A percentile compares a stretch with the other conserved stretches of the same genome.
Conservation (phyloP, 2,113 vertebrate species). For the Scatophagus argus region DNA sequence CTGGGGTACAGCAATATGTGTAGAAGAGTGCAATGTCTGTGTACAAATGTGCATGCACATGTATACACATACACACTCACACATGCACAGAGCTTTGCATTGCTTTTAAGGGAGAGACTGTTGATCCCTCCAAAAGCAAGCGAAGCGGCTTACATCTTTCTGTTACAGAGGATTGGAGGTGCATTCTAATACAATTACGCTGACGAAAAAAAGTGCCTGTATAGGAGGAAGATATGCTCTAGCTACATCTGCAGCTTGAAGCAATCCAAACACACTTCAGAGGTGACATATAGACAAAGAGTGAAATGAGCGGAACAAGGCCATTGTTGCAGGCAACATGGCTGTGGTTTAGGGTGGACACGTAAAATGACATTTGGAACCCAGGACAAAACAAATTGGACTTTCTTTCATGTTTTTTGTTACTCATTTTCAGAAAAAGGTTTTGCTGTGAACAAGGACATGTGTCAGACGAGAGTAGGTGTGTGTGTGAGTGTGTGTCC, state of each 20-base stretch:
- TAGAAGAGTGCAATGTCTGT: conserved; percentile 14
- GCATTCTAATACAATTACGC: conserved; percentile 82
- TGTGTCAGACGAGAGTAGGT: conserved; percentile 15
- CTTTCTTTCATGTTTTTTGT: conserved; percentile 45
- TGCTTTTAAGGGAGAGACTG: conserved; percentile 74
- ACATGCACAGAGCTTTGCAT: conserved; percentile 66
- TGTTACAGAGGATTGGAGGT: conserved; percentile 76
- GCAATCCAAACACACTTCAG: conserved; percentile 51
- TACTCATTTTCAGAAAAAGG: conserved; percentile 32
- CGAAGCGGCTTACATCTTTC: conserved; percentile 78
- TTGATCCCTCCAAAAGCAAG: conserved; percentile 78
- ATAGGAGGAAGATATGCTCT: conserved; percentile 55
- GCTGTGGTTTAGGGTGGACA: conserved; percentile 41
- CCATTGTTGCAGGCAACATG: conserved; percentile 53
- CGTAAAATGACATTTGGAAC: conserved; percentile 43
- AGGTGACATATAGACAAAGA: conserved; percentile 47
- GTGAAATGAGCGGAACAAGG: conserved; percentile 63
- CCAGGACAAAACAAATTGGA: conserved; percentile 40
- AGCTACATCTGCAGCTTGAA: conserved; percentile 55
- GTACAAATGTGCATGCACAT: conserved; percentile 34
- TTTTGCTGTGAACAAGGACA: conserved; percentile 24
- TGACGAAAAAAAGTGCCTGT: conserved; percentile 67
- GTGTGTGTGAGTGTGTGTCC: conserved; percentile 7
- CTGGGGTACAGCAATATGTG: conserved; percentile 47
- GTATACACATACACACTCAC: conserved; percentile 32